Conservation (phyloP, 1,140 invertebrate genomes). For the Drosophila aff. region DNA sequence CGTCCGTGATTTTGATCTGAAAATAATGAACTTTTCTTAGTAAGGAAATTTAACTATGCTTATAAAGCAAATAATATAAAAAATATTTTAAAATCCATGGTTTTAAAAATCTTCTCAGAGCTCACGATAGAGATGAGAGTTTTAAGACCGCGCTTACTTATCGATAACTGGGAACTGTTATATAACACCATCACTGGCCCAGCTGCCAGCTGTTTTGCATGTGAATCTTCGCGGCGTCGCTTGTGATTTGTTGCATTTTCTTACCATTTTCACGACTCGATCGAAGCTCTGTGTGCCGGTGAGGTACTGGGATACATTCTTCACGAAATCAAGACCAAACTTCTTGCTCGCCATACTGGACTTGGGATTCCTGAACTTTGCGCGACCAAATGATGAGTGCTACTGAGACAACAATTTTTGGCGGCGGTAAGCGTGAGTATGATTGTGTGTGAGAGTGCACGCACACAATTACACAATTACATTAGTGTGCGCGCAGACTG, state of each 20-base stretch:
- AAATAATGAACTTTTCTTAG: not conserved
- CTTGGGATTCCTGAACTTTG: constrained; percentile 24
- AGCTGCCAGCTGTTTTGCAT: constrained; percentile 49
- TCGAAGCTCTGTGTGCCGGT: constrained; percentile 83
- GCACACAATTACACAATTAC: not conserved
- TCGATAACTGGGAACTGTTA: constrained; percentile 52
- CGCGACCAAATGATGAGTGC: constrained; percentile 36
- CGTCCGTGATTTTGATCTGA: constrained; percentile 67
- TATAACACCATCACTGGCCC: constrained; percentile 50
- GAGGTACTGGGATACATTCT: constrained; percentile 70
- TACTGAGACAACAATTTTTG: constrained; percentile 18
- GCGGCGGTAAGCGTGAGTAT: constrained; percentile 44
- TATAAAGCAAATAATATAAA: not conserved
- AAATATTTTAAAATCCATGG: not conserved
- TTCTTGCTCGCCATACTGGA: constrained; percentile 81
- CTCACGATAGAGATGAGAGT: not conserved
- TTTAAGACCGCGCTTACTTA: constrained; percentile 27
- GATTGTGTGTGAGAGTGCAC: not conserved
- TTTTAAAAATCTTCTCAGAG: not conserved
- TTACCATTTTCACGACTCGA: constrained; percentile 86
- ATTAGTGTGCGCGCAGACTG: constrained; percentile 1
- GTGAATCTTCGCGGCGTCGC: constrained; percentile 9
- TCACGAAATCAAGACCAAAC: constrained; percentile 79
- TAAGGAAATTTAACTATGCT: not conserved
- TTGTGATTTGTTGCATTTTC: constrained; percentile 4